A percentile compares a stretch with the other conserved stretches of the same genome.
Evolutionary conservation across 2,113 vertebrate species (phyloP).

Genomic region (Rhinoderma darwinii): DNA sequence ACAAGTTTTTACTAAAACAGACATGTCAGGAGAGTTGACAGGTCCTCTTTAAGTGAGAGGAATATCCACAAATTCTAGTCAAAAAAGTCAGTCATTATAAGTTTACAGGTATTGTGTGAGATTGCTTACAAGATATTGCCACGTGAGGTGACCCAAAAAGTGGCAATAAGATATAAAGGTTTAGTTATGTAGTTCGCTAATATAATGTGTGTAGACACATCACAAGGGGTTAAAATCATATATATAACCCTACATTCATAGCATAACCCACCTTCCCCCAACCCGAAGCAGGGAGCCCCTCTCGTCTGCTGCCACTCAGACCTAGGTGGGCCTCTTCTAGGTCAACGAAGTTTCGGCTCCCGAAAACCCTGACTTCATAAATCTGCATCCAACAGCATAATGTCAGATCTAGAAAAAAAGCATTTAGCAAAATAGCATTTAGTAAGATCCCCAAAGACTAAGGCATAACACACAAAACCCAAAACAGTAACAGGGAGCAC

Average conservation of each 20-base stretch:
- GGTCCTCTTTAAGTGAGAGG: too few relatives aligned
- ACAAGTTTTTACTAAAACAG: too few relatives aligned
- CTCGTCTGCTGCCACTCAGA: slow-evolving; percentile 24
- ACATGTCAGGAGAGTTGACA: too few relatives aligned
- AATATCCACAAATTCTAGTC: neutral
- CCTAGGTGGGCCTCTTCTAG: slow-evolving; percentile 22
- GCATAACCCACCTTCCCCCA: neutral
- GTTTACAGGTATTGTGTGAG: too few relatives aligned
- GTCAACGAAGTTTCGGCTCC: slow-evolving; percentile 43
- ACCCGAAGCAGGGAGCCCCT: slow-evolving; percentile 21
- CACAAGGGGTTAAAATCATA: slow-evolving; percentile 31
- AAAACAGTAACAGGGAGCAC: neutral
- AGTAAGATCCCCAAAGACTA: neutral
- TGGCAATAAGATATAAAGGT: neutral
- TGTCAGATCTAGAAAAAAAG: slow-evolving; percentile 11
- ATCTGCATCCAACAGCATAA: slow-evolving; percentile 24
- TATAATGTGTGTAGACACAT: neutral
- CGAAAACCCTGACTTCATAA: slow-evolving; percentile 46
- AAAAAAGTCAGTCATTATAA: neutral
- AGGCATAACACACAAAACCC: slow-evolving; percentile 3
- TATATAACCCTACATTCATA: slow-evolving; percentile 32
- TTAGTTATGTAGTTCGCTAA: neutral
- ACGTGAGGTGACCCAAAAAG: neutral
- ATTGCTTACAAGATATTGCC: neutral
- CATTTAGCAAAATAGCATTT: slow-evolving; percentile 21